Evolutionary conservation across 2,797 vertebrate species (phyloP).

Genomic region (Cheirogaleus major): DNA sequence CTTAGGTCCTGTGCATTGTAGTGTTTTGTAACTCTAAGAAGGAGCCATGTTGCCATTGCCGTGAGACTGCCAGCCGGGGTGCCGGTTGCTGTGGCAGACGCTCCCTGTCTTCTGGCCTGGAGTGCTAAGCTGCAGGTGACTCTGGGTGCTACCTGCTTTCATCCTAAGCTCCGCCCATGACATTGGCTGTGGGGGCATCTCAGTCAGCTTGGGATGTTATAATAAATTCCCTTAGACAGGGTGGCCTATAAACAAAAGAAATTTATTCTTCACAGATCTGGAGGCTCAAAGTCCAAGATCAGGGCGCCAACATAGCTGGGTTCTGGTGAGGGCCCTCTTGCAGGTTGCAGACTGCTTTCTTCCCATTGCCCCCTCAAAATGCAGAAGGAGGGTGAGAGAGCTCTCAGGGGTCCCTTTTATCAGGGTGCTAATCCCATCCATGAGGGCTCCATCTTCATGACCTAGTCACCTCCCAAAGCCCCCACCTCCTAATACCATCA

Average conservation of each 20-base stretch:
- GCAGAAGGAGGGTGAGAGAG: not conserved
- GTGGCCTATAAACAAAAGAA: not conserved
- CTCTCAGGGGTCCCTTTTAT: not conserved
- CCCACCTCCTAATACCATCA: not conserved
- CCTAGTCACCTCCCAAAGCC: not conserved
- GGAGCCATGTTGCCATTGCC: conserved; percentile 23
- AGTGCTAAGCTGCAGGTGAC: not conserved
- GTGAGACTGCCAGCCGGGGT: not conserved
- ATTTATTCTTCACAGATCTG: not conserved
- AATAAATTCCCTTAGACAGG: not conserved
- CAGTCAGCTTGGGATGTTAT: not conserved
- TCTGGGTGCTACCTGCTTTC: not conserved
- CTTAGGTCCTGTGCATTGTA: not conserved
- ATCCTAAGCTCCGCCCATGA: not conserved
- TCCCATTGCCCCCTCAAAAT: rapidly evolving
- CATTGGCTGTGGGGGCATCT: not conserved
- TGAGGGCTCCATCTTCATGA: not conserved
- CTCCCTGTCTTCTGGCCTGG: not conserved
- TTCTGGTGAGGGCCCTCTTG: not conserved
- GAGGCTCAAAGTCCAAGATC: not conserved
- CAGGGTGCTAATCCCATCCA: not conserved
- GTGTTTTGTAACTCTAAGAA: not conserved
- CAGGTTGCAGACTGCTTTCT: not conserved
- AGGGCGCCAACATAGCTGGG: no score
- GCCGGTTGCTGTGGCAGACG: not conserved